Evolutionary conservation across 2,797 vertebrate species (phyloP), one percentile per base, ranked within the genome.

Genomic region (Pitangus sulphuratus): DNA sequence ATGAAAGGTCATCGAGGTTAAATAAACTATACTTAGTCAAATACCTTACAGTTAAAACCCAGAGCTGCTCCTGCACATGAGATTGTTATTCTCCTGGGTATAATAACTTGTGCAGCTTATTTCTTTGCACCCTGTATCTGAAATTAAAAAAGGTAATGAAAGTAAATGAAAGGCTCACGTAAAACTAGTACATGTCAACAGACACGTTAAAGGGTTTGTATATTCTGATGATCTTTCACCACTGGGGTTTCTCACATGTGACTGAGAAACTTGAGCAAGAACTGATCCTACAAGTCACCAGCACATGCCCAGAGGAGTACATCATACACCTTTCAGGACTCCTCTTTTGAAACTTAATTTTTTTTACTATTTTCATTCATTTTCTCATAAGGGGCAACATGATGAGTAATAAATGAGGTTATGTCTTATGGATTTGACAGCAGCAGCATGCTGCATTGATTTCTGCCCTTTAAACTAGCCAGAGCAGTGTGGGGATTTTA

Each of bases 1-100:
- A 76, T 68, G 56, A 86, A 84, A 88, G 89, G 85, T 94, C 82
- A 78, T 25, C 2, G 57, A 95, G 91, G 88, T 96, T 97, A 97
- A 94, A 95, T 88, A 85, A 97, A 93, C 75, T 74, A 62, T 31
- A 84, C 88, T 90, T 85, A 87, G 75, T 89, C 42, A 94, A 95
- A 95, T 56, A 94, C 76, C 25, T 58, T 39, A 54, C 70, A 66
- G 60, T 51, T 65, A 93, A 92, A 95, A 39, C 5, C 44, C 60
- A 45, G 68, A 11, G 22, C 12, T 87, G 45, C 45, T 74, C 30
- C 48, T 57, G 42, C 2, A 0, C 31, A 4, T n/a, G 50, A 79
- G 31, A 66, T 30, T 51, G 20, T 8, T 76, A 40, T 26, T 69
- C 75, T 70, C 39, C 47, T 51, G 58, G 28, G 30, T 35, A 18